Evolutionary conservation across 2,113 vertebrate species (phyloP).

Genomic region (Beaufortia kweichowensis): DNA sequence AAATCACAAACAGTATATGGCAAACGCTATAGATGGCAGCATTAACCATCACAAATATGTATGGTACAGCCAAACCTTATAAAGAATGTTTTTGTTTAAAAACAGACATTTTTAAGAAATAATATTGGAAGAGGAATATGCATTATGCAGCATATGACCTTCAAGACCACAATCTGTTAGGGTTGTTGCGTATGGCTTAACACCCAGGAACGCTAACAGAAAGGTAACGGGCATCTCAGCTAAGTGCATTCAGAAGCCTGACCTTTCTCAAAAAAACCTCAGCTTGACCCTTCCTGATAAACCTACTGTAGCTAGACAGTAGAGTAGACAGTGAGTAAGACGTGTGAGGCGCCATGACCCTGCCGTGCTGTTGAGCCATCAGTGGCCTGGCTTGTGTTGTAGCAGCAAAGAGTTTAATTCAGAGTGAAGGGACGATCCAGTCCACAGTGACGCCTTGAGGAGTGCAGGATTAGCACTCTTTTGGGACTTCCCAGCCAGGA

Average conservation of each 20-base stretch:
- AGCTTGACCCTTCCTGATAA: conserved; percentile 77
- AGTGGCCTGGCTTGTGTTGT: conserved; percentile 65
- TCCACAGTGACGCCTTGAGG: conserved; percentile 33
- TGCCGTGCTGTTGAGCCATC: conserved; percentile 53
- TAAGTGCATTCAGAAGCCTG: conserved; percentile 76
- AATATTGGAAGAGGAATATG: neutral
- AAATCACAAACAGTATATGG: too few species aligned
- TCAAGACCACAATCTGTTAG: conserved; percentile 59
- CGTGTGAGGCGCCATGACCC: conserved; percentile 54
- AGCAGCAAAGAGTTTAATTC: conserved; percentile 60
- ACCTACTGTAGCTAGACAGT: conserved; percentile 67
- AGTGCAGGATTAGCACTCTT: conserved; percentile 65
- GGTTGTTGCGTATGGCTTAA: conserved; percentile 60
- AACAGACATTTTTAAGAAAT: too few species aligned
- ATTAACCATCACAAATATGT: too few species aligned
- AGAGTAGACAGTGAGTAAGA: conserved; percentile 32
- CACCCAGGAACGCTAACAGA: conserved; percentile 68
- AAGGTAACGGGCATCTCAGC: conserved; percentile 65
- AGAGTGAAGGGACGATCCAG: conserved; percentile 60
- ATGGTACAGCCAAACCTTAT: too few species aligned
- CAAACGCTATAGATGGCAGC: too few species aligned
- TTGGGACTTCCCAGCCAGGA: conserved; percentile 50
- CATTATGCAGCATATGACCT: conserved; percentile 61
- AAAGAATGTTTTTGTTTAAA: too few species aligned
- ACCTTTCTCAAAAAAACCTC: conserved; percentile 65